phyloP scores from a whole-genome alignment of 2,888 invertebrate genomes.

The Aproaerema taeniolella region DNA sequence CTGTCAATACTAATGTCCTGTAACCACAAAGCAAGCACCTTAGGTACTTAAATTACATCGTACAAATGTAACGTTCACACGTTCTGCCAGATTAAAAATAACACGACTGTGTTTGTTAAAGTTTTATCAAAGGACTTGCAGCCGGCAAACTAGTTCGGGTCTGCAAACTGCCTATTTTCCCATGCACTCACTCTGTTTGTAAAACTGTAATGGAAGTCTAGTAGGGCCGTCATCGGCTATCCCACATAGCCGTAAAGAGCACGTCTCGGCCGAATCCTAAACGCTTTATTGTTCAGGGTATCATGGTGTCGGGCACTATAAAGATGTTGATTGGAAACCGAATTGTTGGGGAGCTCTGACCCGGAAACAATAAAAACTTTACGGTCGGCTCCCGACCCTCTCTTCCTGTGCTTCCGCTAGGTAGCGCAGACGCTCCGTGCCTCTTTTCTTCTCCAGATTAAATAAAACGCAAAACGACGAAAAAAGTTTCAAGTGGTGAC shows the following conservation, averaged over 20 bases:
- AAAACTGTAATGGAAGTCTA: background rate
- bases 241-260: background rate
- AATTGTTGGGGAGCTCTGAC: conserved; percentile 52
- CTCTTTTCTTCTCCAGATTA: conserved; percentile 1
- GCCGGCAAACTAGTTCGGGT: no score
- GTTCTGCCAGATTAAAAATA: no score
- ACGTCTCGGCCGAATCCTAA: conserved; percentile 18
- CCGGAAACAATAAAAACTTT: conserved; percentile 68
- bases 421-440: conserved; percentile 10
- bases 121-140: no score
- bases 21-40: no score
- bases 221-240: background rate
- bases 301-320: conserved; percentile 43
- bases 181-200: no score
- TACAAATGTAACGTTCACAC: no score
- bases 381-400: conserved; percentile 27
- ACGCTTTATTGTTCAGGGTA: conserved; percentile 32
- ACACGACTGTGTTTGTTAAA: no score
- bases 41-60: no score
- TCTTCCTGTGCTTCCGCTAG: conserved; percentile 20
- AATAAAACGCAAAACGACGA: background rate
- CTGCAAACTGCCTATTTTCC: no score
- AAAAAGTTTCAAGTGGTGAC: no score
- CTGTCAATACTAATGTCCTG: no score
- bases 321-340: conserved; percentile 63